phyloP scores from a whole-genome alignment of 2,797 vertebrate species.

The Poeciliopsis infans region DNA sequence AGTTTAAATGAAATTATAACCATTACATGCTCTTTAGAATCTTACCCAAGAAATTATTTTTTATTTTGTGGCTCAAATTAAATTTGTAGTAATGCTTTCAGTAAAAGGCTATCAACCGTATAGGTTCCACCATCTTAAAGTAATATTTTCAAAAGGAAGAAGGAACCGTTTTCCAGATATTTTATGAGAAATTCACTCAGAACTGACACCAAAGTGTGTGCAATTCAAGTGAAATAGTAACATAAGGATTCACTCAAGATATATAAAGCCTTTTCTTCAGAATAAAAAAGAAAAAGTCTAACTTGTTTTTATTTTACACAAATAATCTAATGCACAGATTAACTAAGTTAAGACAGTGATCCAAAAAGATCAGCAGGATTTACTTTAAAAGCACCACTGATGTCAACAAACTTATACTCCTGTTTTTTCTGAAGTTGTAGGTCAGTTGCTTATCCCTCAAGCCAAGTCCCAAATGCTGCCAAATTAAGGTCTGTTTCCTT shows the following conservation, averaged over 20 bases:
- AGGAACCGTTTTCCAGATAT: neutral
- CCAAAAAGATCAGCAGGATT: neutral
- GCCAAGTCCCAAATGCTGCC: neutral
- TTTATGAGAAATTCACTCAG: neutral
- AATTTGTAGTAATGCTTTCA: neutral
- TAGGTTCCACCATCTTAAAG: neutral
- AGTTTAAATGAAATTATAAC: neutral
- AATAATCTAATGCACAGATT: neutral
- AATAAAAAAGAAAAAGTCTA: neutral
- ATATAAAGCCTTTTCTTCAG: neutral
- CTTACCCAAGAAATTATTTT: neutral
- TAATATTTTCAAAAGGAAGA: neutral
- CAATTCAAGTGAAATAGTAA: neutral
- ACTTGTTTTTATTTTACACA: neutral
- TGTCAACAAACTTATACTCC: conserved; percentile 16
- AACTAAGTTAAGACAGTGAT: neutral
- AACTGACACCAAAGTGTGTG: neutral
- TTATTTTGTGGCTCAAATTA: neutral
- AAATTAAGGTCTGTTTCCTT: neutral
- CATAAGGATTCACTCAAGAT: neutral
- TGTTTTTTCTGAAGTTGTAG: conserved; percentile 2
- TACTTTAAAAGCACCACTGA: neutral
- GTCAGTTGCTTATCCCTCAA: neutral
- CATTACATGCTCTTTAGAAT: neutral
- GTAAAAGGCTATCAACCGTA: neutral